Base-by-base conservation (phyloP, 2,797 vertebrate species). In the Sorex maritimensis region DNA sequence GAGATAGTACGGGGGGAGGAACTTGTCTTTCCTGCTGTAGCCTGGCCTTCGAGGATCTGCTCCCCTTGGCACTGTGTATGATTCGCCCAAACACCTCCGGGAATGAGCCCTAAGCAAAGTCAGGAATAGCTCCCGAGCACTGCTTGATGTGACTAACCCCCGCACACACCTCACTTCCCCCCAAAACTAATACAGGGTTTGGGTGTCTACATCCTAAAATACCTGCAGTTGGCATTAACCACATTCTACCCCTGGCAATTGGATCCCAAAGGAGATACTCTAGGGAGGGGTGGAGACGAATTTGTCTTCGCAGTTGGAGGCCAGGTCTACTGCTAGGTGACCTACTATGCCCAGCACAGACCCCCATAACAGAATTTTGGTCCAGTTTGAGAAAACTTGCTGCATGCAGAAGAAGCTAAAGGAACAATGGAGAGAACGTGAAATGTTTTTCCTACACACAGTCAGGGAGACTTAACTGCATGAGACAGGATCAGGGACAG, bases 161-260 rank as follows among this genome's bases (percentile, higher is more conserved):
- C 7, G 41, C 41, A 44, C 41, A 44, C 7, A 44, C 13, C 52
- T 55, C 52, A 55, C 52, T 55, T 17, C 52, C 52, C 52, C 52
- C 17, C 13, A 55, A 55, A 55, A 55, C 61, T 75, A 63, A 94
- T 88, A 52, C 80, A 91, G 19, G n/a, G 79, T 28, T 71, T 17
- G 34, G 52, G 38, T 30, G 68, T 74, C 72, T 86, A 77, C 94
- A 3, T 75, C 38, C 14, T 15, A 90, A 72, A 44, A 44, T 44
- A 44, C 7, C 41, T 44, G 41, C 34, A 13, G n/a, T 61, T 34
- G 3, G 13, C 44, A n/a, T 73, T 73, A 68, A 44, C 19, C 2
- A 34, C 30, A 73, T 86, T 19, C 41, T 73, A 17, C 13, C 34
- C 67, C 87, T 61, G 28, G 44, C 28, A n/a, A 5, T 30, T 41